Percentiles rank a stretch among this genome's conserved stretches.
phyloP scores from a whole-genome alignment of 2,113 vertebrate genomes.

The Gobio gobio region DNA sequence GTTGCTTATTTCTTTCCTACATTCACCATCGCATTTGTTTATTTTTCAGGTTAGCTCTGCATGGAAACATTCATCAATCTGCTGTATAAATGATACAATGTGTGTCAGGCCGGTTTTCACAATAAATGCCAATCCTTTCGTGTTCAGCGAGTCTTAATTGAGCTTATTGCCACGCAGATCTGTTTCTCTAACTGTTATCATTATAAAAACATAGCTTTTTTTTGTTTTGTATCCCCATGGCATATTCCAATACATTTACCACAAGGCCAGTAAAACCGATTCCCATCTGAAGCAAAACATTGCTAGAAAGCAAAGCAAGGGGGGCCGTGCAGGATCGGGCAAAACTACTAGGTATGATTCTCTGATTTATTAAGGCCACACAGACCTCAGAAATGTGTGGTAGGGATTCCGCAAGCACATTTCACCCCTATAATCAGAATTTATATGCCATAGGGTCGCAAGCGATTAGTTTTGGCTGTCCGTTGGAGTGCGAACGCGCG shows the following conservation, averaged over 20 bases:
- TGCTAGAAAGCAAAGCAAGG: background rate
- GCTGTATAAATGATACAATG: constrained; percentile 48
- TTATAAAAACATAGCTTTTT: constrained; percentile 25
- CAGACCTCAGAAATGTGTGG: constrained; percentile 35
- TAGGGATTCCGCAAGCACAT: constrained; percentile 11
- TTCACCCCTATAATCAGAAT: constrained; percentile 35
- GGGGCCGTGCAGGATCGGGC: background rate
- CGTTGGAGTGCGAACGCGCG: constrained; percentile 17
- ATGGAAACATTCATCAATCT: constrained; percentile 44
- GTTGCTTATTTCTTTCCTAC: constrained; percentile 48
- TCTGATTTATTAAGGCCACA: constrained; percentile 47
- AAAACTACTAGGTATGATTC: constrained; percentile 14
- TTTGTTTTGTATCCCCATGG: background rate
- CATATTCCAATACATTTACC: background rate
- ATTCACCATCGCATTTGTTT: constrained; percentile 49
- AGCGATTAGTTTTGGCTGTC: constrained; percentile 44
- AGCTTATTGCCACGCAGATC: constrained; percentile 14
- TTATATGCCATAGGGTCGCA: constrained; percentile 27
- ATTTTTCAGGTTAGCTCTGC: constrained; percentile 45
- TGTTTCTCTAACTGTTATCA: background rate
- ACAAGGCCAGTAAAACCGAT: background rate
- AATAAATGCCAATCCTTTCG: constrained; percentile 4
- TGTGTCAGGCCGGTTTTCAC: constrained; percentile 48
- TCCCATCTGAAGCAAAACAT: background rate
- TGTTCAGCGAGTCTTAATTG: constrained; percentile 12